These are phyloP conservation scores for Polylopha cassiicola DNA, from an alignment of 2,888 invertebrate species.

Conservation along the genomic window DNA sequence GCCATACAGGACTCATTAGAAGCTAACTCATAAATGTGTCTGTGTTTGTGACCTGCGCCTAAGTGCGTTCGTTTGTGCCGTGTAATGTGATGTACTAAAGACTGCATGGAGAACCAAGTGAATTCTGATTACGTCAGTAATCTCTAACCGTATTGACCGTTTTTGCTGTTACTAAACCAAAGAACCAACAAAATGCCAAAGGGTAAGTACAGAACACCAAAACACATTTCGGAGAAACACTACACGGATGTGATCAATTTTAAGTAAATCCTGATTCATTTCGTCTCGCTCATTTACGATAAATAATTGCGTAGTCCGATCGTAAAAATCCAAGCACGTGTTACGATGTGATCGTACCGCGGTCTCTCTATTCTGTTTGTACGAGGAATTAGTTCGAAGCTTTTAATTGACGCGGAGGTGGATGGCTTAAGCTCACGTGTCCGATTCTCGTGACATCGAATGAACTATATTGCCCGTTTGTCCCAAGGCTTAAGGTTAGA, in stretches of 20 bases:
- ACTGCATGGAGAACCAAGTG: slow-evolving; percentile 47
- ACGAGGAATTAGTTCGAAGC: no score
- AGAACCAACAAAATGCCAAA: slow-evolving; percentile 51
- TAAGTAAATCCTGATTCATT: neutral
- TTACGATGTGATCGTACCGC: no score
- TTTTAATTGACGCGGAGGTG: slow-evolving; percentile 21
- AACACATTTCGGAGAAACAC: neutral
- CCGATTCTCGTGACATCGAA: slow-evolving; percentile 39
- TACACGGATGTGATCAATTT: no score
- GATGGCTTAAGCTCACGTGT: slow-evolving; percentile 35
- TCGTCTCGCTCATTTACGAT: neutral
- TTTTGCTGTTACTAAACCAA: slow-evolving; percentile 34
- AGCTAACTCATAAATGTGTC: slow-evolving; percentile 31
- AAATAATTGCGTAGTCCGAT: no score
- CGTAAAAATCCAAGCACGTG: no score
- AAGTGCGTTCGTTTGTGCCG: slow-evolving; percentile 31
- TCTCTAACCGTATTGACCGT: slow-evolving; percentile 42
- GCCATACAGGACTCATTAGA: slow-evolving; percentile 6
- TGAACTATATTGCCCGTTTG: neutral
- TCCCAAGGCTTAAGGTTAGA: slow-evolving; percentile 14
- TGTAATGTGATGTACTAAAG: slow-evolving; percentile 44
- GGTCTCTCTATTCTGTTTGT: no score
- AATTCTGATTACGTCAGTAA: slow-evolving; percentile 41
- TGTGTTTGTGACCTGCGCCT: slow-evolving; percentile 25
- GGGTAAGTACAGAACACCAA: slow-evolving; percentile 44